phyloP scores from a whole-genome alignment of 2,888 invertebrate genomes.

The Erebia epiphron region DNA sequence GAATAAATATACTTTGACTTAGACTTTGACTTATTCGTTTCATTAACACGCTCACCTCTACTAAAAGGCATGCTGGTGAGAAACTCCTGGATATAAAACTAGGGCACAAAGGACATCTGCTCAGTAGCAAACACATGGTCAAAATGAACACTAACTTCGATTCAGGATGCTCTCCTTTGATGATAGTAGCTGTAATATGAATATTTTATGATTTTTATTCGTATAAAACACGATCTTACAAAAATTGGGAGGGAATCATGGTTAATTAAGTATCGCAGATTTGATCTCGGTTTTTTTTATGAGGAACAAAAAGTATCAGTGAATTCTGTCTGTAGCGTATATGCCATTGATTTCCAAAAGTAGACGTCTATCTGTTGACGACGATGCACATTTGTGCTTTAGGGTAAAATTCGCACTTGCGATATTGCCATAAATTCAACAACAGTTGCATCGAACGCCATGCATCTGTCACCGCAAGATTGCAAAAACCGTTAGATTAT shows the following conservation, averaged over 20 bases:
- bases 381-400: background rate
- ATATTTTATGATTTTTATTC: background rate
- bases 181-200: constrained; percentile 48
- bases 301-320: too few species aligned
- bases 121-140: constrained; percentile 50
- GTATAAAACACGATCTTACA: background rate
- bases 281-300: too few species aligned
- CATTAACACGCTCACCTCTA: constrained; percentile 27
- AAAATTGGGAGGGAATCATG: too few species aligned
- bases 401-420: background rate
- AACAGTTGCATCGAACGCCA: background rate
- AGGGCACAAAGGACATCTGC: constrained; percentile 48
- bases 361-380: too few species aligned
- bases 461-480: too few species aligned
- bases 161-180: constrained; percentile 48
- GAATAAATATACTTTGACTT: too few species aligned
- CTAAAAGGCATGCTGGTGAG: constrained; percentile 31
- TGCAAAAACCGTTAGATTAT: too few species aligned
- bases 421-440: constrained; percentile 3
- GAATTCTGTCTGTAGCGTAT: too few species aligned
- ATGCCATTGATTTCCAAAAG: too few species aligned
- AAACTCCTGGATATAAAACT: constrained; percentile 29
- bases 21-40: too few species aligned
- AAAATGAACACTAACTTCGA: constrained; percentile 55
- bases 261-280: too few species aligned